phyloP scores from a whole-genome alignment of 2,797 vertebrate genomes.

The Tympanoctomys barrerae region DNA sequence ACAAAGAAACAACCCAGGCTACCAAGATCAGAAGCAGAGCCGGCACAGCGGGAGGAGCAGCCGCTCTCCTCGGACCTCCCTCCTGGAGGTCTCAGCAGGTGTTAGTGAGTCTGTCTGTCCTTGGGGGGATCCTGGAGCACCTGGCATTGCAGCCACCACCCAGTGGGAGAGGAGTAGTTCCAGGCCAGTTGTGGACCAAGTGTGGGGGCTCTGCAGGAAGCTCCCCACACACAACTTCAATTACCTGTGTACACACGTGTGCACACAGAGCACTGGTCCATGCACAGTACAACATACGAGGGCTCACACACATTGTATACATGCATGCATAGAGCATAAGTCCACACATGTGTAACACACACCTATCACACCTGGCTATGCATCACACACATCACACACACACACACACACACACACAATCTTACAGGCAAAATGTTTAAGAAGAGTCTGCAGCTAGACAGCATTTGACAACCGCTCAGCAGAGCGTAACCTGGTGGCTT shows the following conservation, averaged over 20 bases:
- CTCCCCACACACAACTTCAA: neutral
- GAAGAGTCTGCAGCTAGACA: neutral
- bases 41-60: neutral
- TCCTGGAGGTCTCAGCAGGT: neutral
- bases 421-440: neutral
- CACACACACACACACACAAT: neutral
- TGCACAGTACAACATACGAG: neutral
- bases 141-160: fast-evolving
- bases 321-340: neutral
- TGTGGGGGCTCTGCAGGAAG: neutral
- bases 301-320: no score
- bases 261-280: neutral
- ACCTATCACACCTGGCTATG: no score
- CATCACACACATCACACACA: neutral
- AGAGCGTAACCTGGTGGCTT: fast-evolving
- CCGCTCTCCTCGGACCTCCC: no score
- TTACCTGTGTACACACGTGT: neutral
- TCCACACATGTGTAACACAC: no score
- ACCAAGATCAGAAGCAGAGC: neutral
- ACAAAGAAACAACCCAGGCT: neutral
- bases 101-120: neutral
- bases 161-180: fast-evolving
- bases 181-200: neutral
- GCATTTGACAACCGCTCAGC: neutral
- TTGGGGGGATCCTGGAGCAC: neutral